These are phyloP conservation scores for Meriones unguiculatus DNA, from an alignment of 2,113 vertebrate genomes.

Conservation along the genomic window DNA sequence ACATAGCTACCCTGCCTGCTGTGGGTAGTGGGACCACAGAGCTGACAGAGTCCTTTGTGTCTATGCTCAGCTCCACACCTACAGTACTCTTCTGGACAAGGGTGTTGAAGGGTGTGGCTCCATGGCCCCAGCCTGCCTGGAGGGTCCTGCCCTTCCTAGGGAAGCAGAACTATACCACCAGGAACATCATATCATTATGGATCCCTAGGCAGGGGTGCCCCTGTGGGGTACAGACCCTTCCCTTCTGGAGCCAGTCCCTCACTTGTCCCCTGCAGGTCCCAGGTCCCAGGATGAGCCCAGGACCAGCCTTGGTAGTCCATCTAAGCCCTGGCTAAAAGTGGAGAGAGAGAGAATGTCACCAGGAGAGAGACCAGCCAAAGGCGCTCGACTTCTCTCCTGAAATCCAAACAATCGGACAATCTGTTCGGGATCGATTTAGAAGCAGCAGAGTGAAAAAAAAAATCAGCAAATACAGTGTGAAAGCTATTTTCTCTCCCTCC, in stretches of 20 bases:
- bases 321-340: neutral
- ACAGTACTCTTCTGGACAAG: neutral
- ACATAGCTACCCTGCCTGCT: neutral
- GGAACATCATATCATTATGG: rapidly evolving
- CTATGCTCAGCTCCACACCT: neutral
- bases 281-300: neutral
- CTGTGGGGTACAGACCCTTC: neutral
- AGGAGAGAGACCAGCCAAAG: neutral
- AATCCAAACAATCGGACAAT: conserved; percentile 78
- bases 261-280: neutral
- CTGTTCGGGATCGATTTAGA: conserved; percentile 82
- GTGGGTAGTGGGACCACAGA: rapidly evolving
- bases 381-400: conserved; percentile 35
- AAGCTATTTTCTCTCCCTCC: conserved; percentile 78
- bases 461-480: conserved; percentile 75
- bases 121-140: neutral
- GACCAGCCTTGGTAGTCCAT: neutral
- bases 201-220: rapidly evolving
- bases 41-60: too few species aligned
- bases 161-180: neutral
- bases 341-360: neutral
- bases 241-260: too few species aligned
- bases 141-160: neutral
- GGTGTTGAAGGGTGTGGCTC: neutral
- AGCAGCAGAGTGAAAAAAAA: conserved; percentile 73